Conservation (phyloP, 2,888 invertebrate genomes). For the Drosophila phalerata region DNA sequence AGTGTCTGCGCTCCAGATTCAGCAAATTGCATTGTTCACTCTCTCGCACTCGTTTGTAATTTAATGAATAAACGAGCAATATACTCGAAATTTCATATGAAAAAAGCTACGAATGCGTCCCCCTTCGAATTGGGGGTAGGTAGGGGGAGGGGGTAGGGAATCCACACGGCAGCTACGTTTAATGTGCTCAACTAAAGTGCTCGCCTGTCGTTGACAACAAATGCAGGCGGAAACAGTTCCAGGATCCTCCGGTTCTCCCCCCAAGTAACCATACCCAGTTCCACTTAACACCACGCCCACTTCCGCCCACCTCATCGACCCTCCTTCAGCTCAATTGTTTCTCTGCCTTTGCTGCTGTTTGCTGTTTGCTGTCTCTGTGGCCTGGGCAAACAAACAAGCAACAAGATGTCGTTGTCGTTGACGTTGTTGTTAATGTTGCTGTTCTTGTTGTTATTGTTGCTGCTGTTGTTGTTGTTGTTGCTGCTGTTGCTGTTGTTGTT, state of each 20-base stretch:
- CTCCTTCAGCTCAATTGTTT: conserved; percentile 33
- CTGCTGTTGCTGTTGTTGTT: background rate
- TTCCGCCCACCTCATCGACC: background rate
- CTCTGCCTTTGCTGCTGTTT: conserved; percentile 34
- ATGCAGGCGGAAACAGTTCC: conserved; percentile 44
- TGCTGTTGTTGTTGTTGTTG: conserved; percentile 6
- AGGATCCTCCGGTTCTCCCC: background rate
- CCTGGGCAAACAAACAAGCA: conserved; percentile 56
- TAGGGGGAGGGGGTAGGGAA: background rate
- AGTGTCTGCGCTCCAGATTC: conserved; percentile 2
- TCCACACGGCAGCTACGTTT: conserved; percentile 42
- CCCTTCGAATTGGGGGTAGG: no score
- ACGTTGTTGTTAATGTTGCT: background rate
- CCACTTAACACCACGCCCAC: conserved; percentile 4
- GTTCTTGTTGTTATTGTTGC: conserved; percentile 4
- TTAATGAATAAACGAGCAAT: conserved; percentile 69
- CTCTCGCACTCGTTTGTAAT: conserved; percentile 52
- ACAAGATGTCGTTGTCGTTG: conserved; percentile 38
- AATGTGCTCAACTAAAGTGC: conserved; percentile 62
- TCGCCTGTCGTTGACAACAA: conserved; percentile 60
- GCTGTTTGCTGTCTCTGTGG: conserved; percentile 57
- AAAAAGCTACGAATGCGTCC: conserved; percentile 4
- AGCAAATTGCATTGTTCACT: conserved; percentile 66
- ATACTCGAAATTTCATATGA: conserved; percentile 60
- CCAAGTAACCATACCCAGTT: background rate